Conservation (phyloP, 2,797 vertebrate species). For the Chaunax sp. region DNA sequence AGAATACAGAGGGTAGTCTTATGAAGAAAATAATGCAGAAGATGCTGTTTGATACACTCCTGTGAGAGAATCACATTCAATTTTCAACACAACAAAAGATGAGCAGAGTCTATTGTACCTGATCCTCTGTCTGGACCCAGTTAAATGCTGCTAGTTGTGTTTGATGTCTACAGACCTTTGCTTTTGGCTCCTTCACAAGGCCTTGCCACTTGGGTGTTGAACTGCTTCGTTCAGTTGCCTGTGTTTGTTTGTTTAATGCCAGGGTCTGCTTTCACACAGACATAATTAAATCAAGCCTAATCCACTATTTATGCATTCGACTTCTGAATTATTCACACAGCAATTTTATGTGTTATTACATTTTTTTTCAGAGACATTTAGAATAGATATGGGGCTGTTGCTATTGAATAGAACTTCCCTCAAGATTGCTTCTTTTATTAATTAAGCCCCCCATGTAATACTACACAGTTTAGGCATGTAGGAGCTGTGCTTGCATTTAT, state of each 20-base stretch:
- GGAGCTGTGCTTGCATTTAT: conserved; percentile 79
- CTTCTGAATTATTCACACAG: conserved; percentile 85
- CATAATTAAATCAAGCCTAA: conserved; percentile 87
- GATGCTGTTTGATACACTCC: conserved; percentile 48
- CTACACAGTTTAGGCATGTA: conserved; percentile 70
- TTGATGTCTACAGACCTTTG: conserved; percentile 71
- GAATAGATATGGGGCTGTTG: conserved; percentile 70
- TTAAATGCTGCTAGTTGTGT: conserved; percentile 59
- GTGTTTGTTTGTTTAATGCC: conserved; percentile 80
- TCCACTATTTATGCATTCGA: conserved; percentile 85
- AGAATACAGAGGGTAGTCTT: conserved; percentile 29
- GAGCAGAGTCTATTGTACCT: conserved; percentile 50
- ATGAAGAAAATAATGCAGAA: conserved; percentile 53
- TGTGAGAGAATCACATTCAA: conserved; percentile 44
- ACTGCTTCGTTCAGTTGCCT: conserved; percentile 72
- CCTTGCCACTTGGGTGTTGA: conserved; percentile 70
- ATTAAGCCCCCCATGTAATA: conserved; percentile 66
- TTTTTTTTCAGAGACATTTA: conserved; percentile 76
- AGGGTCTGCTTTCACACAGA: conserved; percentile 75
- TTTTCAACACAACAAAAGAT: conserved; percentile 40
- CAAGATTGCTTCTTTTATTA: conserved; percentile 82
- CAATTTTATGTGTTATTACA: conserved; percentile 84
- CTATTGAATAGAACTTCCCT: conserved; percentile 78
- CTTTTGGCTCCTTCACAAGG: conserved; percentile 66
- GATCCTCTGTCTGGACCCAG: conserved; percentile 48